Percentiles rank a stretch among this genome's conserved stretches.
These are phyloP conservation scores for Chalcis sispes DNA, from an alignment of 2,888 invertebrate genomes.

Conservation along the genomic window DNA sequence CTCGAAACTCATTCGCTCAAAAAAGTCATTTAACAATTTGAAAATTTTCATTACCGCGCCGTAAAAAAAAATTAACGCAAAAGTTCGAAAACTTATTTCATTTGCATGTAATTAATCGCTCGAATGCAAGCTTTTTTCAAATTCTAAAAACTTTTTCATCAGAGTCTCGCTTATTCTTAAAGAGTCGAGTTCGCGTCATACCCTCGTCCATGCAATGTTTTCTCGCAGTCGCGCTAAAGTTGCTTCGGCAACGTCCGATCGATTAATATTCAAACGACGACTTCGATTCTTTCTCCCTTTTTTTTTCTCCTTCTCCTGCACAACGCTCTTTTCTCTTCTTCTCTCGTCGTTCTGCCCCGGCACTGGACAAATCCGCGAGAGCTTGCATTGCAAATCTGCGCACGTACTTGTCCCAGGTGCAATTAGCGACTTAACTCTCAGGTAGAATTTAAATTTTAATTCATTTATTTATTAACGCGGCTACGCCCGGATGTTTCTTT, in stretches of 20 bases:
- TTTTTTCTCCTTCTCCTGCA: background rate
- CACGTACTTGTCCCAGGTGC: constrained; percentile 66
- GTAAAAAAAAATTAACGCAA: background rate
- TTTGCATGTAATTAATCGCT: constrained; percentile 7
- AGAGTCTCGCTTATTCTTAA: background rate
- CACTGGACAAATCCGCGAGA: constrained; percentile 25
- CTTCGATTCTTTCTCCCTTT: constrained; percentile 45
- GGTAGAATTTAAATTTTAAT: constrained; percentile 70
- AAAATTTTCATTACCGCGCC: background rate
- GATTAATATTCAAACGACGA: constrained; percentile 64
- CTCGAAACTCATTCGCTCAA: too few relatives aligned
- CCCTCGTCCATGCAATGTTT: constrained; percentile 26
- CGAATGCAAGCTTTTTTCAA: constrained; percentile 5
- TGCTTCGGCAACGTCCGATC: constrained; percentile 24
- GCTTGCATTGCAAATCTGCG: constrained; percentile 64
- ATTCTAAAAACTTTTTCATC: constrained; percentile 31
- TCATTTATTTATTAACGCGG: constrained; percentile 67
- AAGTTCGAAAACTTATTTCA: background rate
- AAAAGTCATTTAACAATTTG: too few relatives aligned
- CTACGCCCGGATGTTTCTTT: constrained; percentile 57
- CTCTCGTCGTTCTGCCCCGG: background rate
- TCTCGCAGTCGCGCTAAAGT: constrained; percentile 36
- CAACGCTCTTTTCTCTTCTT: background rate
- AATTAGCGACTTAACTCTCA: constrained; percentile 69
- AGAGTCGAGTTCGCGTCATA: background rate